A percentile compares a stretch with the other conserved stretches of the same genome.
Evolutionary conservation across 1,140 invertebrate genomes (phyloP).

Genomic region (Eriosoma lanigerum): DNA sequence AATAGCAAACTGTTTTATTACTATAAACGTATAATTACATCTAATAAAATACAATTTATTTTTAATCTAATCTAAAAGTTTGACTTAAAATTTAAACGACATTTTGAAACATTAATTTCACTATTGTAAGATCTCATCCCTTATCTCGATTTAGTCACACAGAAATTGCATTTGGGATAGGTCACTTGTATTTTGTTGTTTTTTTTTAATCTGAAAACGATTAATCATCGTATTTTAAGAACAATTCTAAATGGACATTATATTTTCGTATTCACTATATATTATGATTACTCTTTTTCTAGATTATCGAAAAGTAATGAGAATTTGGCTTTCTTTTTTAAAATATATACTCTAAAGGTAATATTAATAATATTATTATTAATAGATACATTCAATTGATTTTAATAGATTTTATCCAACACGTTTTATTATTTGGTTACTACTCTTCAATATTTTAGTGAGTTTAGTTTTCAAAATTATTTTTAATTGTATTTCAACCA

Average conservation of each 20-base stretch:
- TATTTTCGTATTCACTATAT: too few species aligned
- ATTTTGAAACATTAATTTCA: conserved; percentile 34
- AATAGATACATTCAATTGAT: too few species aligned
- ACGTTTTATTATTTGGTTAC: background rate
- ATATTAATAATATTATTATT: background rate
- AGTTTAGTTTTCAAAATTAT: too few species aligned
- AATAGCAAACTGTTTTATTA: background rate
- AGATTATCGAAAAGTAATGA: conserved; percentile 5
- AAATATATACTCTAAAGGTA: background rate
- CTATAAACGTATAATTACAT: background rate
- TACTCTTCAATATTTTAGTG: background rate
- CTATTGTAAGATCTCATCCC: background rate
- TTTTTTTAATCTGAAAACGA: conserved; percentile 23
- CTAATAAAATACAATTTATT: conserved; percentile 15
- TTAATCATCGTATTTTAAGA: conserved; percentile 30
- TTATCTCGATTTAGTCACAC: conserved; percentile 4
- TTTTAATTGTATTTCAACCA: too few species aligned
- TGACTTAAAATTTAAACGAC: conserved; percentile 1
- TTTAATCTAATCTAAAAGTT: background rate
- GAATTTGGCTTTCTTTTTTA: too few species aligned
- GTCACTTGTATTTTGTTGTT: conserved; percentile 1
- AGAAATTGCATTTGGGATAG: conserved; percentile 17
- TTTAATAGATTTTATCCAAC: background rate
- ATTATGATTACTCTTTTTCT: too few species aligned
- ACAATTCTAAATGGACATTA: background rate